Evolutionary conservation across 1,140 invertebrate species (phyloP).

Genomic region (Ceratosolen solmsi): DNA sequence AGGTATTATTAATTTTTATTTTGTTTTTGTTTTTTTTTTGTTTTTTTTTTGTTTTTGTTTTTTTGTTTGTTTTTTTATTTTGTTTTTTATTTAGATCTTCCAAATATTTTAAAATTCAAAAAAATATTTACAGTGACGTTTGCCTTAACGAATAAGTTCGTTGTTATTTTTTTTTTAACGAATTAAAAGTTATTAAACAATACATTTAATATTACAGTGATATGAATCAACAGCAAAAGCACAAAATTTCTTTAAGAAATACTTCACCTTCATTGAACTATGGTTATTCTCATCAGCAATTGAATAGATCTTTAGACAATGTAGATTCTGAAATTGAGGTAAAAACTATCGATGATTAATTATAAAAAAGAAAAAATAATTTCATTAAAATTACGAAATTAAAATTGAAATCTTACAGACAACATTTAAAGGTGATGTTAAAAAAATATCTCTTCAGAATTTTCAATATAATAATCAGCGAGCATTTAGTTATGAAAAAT

Average conservation of each 20-base stretch:
- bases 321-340: neutral
- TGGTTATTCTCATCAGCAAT: neutral
- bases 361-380: neutral
- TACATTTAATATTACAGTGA: neutral
- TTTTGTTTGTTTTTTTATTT: no score
- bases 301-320: neutral
- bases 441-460: neutral
- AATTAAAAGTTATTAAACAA: neutral
- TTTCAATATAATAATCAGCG: constrained; percentile 31
- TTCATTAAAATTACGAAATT: neutral
- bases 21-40: no score
- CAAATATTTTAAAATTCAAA: no score
- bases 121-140: no score
- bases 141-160: no score
- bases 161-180: no score
- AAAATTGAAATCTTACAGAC: constrained; percentile 15
- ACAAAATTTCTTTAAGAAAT: neutral
- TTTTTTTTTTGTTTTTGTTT: no score
- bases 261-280: neutral
- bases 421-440: neutral
- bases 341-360: neutral
- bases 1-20: no score
- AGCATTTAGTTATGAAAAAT: constrained; percentile 39
- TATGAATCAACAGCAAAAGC: neutral
- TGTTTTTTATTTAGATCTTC: no score